Conservation (phyloP, 2,888 invertebrate genomes). For the Zygothrica quintamaculata region DNA sequence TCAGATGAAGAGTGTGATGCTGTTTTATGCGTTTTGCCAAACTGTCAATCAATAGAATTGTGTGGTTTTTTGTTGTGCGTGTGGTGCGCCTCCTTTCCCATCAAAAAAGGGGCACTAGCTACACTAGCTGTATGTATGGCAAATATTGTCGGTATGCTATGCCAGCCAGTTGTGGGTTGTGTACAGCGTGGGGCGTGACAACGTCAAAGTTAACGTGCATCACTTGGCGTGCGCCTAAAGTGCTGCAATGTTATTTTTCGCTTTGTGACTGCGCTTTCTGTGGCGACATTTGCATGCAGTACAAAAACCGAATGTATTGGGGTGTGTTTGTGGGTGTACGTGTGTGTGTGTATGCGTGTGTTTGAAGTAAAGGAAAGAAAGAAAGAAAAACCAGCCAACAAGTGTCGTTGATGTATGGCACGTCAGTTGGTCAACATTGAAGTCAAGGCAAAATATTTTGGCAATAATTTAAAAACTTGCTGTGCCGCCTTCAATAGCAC, state of each 20-base stretch:
- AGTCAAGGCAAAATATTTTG: conserved; percentile 56
- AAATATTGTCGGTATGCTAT: conserved; percentile 27
- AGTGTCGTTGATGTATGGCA: conserved; percentile 57
- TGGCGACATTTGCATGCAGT: conserved; percentile 67
- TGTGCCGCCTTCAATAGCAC: conserved; percentile 26
- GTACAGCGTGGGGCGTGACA: conserved; percentile 35
- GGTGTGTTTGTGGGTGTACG: no score
- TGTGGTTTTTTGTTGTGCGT: conserved; percentile 35
- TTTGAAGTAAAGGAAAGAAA: conserved; percentile 10
- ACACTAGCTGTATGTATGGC: conserved; percentile 3
- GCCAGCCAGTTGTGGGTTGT: conserved; percentile 25
- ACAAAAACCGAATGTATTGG: conserved; percentile 1
- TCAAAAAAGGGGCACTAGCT: conserved; percentile 17
- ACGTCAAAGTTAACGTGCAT: conserved; percentile 68
- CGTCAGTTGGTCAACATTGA: conserved; percentile 50
- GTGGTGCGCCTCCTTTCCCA: conserved; percentile 11
- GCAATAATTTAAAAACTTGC: conserved; percentile 57
- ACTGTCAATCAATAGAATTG: conserved; percentile 79
- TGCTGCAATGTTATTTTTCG: conserved; percentile 71
- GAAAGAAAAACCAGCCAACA: conserved; percentile 38
- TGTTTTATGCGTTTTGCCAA: conserved; percentile 74
- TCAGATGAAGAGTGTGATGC: conserved; percentile 1
- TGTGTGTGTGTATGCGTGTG: conserved; percentile 17
- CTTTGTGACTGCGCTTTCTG: conserved; percentile 69
- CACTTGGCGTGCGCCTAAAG: conserved; percentile 62